Evolutionary conservation across 2,797 vertebrate genomes (phyloP), one percentile per base, ranked within the genome.

Genomic region (Enteromius viviparus): DNA sequence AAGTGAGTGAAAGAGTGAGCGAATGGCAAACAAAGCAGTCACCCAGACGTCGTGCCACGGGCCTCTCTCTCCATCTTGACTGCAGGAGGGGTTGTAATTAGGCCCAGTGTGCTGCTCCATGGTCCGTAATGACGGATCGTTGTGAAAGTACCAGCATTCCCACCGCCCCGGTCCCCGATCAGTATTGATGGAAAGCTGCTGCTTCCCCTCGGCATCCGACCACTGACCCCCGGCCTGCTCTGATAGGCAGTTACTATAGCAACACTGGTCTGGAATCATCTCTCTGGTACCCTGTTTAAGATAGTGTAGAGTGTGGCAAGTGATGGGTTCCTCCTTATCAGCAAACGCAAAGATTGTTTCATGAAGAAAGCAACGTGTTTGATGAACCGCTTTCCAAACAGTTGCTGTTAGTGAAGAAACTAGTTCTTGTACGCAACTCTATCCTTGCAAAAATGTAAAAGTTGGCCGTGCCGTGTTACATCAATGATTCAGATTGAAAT

Each of bases 21-120:
- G 64, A 72, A 62, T 58, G 1, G 40, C 49, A 55, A 82, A 70
- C 80, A 72, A 51, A 78, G 40, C 62, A 74, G 58, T 51, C 53
- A 60, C 76, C n/a, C 65, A 78, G 55, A 32, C 45, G 45, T 58
- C 4, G 83, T 84, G 88, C 83, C 11, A 12, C 42, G 21, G 81
- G 66, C 81, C 83, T 21, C 21, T 65, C 82, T 81, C 81, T 71
- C 83, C 69, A 65, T 83, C 87, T 87, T 84, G 86, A 84, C 86
- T 86, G n/a, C 49, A 86, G 79, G 86, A 79, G 86, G 90, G 88
- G 87, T 82, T 76, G 71, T 94, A 94, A 93, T 93, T 90, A 94
- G 89, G 86, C 90, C 91, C 84, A 78, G 26, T 74, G 88, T 87
- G 90, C 87, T 88, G 89, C 89, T 91, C 85, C 89, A 76, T 86